Base-by-base conservation (phyloP, 2,888 invertebrate species). In the Sabellastarte sp. region DNA sequence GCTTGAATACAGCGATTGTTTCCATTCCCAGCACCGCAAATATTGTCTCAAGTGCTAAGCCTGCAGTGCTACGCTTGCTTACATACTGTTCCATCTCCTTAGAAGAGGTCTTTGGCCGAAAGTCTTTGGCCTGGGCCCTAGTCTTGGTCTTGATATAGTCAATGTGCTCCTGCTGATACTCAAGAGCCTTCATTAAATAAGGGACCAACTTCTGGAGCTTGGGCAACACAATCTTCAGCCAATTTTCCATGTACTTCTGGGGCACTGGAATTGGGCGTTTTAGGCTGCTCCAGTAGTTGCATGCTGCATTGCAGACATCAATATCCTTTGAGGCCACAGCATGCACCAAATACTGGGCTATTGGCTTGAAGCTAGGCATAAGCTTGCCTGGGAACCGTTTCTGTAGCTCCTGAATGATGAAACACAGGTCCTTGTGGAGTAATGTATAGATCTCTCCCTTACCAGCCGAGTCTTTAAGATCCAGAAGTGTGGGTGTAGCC, bases 1-100 rank as follows among this genome's bases (percentile, higher is more conserved):
- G 62, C n/a, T 61, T 61, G 32, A 68, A 64, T 26, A 62, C 56
- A 26, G 61, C 55, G 3, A 58, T 57, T 5, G 33, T 55, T 59
- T 70, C 70, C 2, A 57, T 59, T 52, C 59, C 63, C 64, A 68
- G 68, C 3, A 70, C 62, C 31, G 51, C 32, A 29, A 61, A 62
- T n/a, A 70, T 33, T 50, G 61, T 70, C 59, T 70, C 70, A 26
- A 70, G 64, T 24, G 61, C 70, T 2, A 66, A 58, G 2, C 68
- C 70, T 0, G 70, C 66, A 29, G 51, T 66, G 58, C 68, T 70
- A 30, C 70, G 32, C 20, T 5, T 53, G 53, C 26, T 26, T 10
- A 61, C 52, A 32, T 30, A 57, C 2, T 24, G 26, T 41, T 70
- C 66, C 24, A 70, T 32, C n/a, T 62, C 57, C 4, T 28, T 28